Evolutionary conservation across 2,797 vertebrate species (phyloP).

Genomic region (Sebastes nivosus): DNA sequence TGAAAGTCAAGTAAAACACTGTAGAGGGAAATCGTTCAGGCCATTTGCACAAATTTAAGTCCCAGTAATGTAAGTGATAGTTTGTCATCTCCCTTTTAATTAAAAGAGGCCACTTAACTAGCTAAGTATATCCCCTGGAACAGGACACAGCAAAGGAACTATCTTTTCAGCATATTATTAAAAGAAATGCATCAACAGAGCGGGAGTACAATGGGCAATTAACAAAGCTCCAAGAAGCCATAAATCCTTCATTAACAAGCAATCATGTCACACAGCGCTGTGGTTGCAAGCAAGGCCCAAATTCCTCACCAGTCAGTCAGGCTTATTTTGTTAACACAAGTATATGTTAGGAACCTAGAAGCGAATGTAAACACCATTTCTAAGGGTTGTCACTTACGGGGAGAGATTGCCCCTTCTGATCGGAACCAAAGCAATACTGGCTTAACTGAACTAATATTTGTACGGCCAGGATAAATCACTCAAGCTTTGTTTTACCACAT

Average conservation of each 20-base stretch:
- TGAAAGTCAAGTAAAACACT: background rate
- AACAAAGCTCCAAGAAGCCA: constrained; percentile 72
- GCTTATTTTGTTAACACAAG: constrained; percentile 69
- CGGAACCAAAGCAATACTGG: constrained; percentile 65
- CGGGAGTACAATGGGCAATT: constrained; percentile 74
- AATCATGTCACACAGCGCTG: constrained; percentile 55
- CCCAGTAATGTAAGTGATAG: constrained; percentile 32
- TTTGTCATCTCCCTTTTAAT: constrained; percentile 66
- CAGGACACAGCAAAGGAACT: constrained; percentile 52
- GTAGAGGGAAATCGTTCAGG: constrained; percentile 7
- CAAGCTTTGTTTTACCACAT: constrained; percentile 73
- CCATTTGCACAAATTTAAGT: constrained; percentile 52
- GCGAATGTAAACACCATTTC: constrained; percentile 75
- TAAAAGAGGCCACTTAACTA: constrained; percentile 61
- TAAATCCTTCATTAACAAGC: constrained; percentile 81
- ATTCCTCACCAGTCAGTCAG: constrained; percentile 74
- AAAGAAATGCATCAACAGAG: constrained; percentile 69
- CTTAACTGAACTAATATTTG: constrained; percentile 84
- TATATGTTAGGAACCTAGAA: constrained; percentile 60
- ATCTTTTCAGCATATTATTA: constrained; percentile 65
- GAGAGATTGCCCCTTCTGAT: constrained; percentile 71
- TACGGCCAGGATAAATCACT: constrained; percentile 75
- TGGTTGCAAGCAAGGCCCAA: constrained; percentile 63
- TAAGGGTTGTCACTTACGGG: constrained; percentile 68
- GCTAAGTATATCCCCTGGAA: constrained; percentile 40